A percentile compares a stretch with the other conserved stretches of the same genome.
These are phyloP conservation scores for Ooceraea biroi DNA, from an alignment of 1,140 invertebrate genomes.

Conservation along the genomic window DNA sequence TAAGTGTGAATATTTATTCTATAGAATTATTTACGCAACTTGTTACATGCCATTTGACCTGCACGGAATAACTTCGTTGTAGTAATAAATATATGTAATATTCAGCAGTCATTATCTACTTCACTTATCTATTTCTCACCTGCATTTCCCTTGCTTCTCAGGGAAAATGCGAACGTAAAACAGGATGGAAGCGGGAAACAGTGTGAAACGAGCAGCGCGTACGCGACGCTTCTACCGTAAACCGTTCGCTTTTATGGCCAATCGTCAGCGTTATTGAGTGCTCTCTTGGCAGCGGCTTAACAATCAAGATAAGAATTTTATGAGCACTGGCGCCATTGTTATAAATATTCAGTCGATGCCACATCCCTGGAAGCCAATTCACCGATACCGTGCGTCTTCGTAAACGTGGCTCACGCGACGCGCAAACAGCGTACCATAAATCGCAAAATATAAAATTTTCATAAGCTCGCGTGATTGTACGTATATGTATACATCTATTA, in stretches of 20 bases:
- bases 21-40: neutral
- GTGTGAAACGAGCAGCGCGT: slow-evolving; percentile 6
- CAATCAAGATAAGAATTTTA: slow-evolving; percentile 45
- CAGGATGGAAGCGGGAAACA: slow-evolving; percentile 2
- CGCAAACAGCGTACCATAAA: neutral
- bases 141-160: neutral
- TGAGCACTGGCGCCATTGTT: slow-evolving; percentile 14
- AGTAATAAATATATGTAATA: neutral
- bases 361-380: neutral
- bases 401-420: neutral
- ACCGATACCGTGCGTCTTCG: neutral
- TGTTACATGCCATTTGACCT: slow-evolving; percentile 40
- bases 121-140: slow-evolving; percentile 34
- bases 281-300: neutral
- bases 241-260: slow-evolving; percentile 11
- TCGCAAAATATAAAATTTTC: neutral
- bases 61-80: neutral
- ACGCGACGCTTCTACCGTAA: neutral
- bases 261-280: slow-evolving; percentile 21
- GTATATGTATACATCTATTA: neutral
- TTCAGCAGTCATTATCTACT: slow-evolving; percentile 8
- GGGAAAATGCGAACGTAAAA: slow-evolving; percentile 27
- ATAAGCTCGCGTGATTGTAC: neutral
- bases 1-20: neutral
- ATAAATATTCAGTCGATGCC: slow-evolving; percentile 7